phyloP scores from a whole-genome alignment of 2,888 invertebrate species.

The Aplocera efformata region DNA sequence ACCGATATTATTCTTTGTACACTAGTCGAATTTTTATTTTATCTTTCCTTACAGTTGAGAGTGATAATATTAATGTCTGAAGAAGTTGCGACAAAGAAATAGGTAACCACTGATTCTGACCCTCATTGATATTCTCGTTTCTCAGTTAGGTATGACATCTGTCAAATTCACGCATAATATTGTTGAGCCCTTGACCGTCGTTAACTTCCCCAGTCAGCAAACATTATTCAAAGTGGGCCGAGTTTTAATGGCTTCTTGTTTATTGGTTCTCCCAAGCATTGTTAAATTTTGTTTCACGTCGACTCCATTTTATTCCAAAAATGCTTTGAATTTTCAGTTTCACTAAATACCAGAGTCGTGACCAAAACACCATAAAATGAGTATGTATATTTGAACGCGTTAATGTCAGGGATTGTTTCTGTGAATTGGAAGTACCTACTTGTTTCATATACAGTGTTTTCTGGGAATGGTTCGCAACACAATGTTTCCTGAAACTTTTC shows the following conservation, averaged over 20 bases:
- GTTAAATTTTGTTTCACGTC: conserved; percentile 3
- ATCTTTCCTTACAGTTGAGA: conserved; percentile 6
- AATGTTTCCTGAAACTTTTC: no score
- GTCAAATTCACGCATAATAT: conserved; percentile 33
- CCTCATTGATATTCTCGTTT: conserved; percentile 31
- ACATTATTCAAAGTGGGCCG: conserved; percentile 28
- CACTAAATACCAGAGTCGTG: conserved; percentile 2
- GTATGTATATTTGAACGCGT: conserved; percentile 11
- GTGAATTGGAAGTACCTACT: conserved; percentile 5
- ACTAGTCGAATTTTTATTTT: conserved; percentile 3
- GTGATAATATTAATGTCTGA: conserved; percentile 15
- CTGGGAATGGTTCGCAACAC: neutral
- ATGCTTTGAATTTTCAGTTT: neutral
- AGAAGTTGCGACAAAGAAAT: conserved; percentile 19
- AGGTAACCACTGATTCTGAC: conserved; percentile 20
- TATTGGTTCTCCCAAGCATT: conserved; percentile 24
- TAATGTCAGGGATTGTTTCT: conserved; percentile 9
- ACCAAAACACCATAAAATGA: conserved; percentile 8
- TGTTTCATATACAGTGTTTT: conserved; percentile 5
- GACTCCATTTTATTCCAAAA: neutral
- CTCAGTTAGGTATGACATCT: conserved; percentile 32
- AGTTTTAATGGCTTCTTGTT: conserved; percentile 29
- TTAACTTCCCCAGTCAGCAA: conserved; percentile 26
- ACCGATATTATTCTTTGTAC: conserved; percentile 10
- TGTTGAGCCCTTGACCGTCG: conserved; percentile 32